A percentile compares a stretch with the other conserved stretches of the same genome.
Evolutionary conservation across 2,888 invertebrate genomes (phyloP).

Genomic region (Tiliacea citrago): DNA sequence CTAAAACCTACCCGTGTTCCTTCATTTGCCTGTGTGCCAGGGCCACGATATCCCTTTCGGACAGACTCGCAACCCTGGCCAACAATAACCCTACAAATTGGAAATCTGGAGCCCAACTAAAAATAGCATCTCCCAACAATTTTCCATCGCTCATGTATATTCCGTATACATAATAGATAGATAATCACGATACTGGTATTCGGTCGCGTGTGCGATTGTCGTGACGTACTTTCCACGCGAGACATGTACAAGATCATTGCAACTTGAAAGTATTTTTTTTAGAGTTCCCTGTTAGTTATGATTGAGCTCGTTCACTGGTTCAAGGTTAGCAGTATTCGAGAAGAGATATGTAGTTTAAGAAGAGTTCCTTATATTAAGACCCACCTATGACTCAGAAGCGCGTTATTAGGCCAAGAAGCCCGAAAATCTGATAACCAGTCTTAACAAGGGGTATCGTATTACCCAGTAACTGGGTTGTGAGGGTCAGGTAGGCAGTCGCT

Average conservation of each 20-base stretch:
- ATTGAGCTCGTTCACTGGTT: not conserved
- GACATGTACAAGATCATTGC: constrained; percentile 78
- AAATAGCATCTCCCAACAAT: constrained; percentile 34
- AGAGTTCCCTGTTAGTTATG: constrained; percentile 52
- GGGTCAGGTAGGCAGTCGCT: too few species aligned
- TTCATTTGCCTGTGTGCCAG: too few species aligned
- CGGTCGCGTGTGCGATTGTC: constrained; percentile 76
- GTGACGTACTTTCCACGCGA: constrained; percentile 83
- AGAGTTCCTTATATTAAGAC: not conserved
- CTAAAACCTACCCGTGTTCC: too few species aligned
- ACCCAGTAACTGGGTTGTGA: too few species aligned
- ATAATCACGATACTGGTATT: constrained; percentile 70
- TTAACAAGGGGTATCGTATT: too few species aligned
- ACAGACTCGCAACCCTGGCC: too few species aligned
- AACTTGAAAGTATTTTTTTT: constrained; percentile 86
- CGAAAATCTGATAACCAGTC: too few species aligned
- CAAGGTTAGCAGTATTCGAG: not conserved
- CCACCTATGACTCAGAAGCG: too few species aligned
- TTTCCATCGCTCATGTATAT: constrained; percentile 63
- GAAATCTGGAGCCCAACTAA: constrained; percentile 29
- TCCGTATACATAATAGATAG: constrained; percentile 62
- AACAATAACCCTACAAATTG: constrained; percentile 1
- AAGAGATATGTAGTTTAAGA: not conserved
- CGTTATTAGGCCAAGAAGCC: too few species aligned
- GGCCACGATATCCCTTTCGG: too few species aligned